phyloP scores from a whole-genome alignment of 2,888 invertebrate genomes.

The Chydorus sphaericus region DNA sequence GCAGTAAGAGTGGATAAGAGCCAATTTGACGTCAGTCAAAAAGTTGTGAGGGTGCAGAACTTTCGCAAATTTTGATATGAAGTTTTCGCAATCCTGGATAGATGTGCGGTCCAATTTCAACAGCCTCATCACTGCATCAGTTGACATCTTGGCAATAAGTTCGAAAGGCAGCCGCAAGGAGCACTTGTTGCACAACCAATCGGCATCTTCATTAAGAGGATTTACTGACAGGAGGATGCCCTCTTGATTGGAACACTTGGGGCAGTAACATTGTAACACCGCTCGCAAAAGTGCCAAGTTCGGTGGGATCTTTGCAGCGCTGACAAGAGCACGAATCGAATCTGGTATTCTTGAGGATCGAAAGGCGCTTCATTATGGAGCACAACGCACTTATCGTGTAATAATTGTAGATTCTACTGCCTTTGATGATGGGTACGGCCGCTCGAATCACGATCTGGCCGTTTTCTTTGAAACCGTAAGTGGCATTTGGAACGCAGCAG shows the following conservation, averaged over 20 bases:
- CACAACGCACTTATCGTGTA: conserved; percentile 74
- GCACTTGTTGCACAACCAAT: conserved; percentile 26
- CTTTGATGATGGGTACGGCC: conserved; percentile 41
- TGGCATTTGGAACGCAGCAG: conserved; percentile 61
- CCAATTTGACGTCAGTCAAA: conserved; percentile 55
- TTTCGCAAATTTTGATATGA: conserved; percentile 29
- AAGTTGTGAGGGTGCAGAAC: conserved; percentile 56
- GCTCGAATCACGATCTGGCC: conserved; percentile 46
- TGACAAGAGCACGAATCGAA: conserved; percentile 56
- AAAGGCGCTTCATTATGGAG: conserved; percentile 58
- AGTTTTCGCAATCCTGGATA: conserved; percentile 14
- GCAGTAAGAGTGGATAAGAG: conserved; percentile 55
- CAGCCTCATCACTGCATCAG: conserved; percentile 8
- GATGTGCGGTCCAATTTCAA: conserved; percentile 19
- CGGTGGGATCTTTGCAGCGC: conserved; percentile 55
- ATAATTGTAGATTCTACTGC: conserved; percentile 57
- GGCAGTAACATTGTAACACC: conserved; percentile 44
- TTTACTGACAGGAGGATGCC: conserved; percentile 45
- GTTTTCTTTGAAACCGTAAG: conserved; percentile 60
- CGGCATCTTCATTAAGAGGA: conserved; percentile 29
- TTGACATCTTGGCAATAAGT: too few species aligned
- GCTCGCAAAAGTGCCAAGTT: conserved; percentile 55
- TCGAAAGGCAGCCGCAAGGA: neutral
- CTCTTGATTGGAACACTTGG: conserved; percentile 33
- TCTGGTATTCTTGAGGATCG: conserved; percentile 57